Percentiles rank a stretch among this genome's conserved stretches.
Evolutionary conservation across 2,113 vertebrate genomes (phyloP).

Genomic region (Uropsilus gracilis): DNA sequence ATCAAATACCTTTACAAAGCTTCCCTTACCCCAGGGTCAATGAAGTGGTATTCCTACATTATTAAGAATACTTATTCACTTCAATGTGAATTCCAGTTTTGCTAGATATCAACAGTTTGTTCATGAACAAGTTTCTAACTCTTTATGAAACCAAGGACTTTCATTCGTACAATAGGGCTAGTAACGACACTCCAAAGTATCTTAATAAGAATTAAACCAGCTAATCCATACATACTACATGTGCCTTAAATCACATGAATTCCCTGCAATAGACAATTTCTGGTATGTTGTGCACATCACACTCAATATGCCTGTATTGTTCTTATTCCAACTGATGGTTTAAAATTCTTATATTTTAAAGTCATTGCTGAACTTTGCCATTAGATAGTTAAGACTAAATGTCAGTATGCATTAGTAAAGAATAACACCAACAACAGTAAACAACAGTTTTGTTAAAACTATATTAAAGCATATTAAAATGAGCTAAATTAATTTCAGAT

Average conservation of each 20-base stretch:
- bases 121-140: not conserved
- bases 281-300: not conserved
- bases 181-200: not conserved
- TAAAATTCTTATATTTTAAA: slow-evolving; percentile 21
- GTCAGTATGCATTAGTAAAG: not conserved
- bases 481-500: not conserved
- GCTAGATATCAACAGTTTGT: not conserved
- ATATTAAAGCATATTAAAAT: not conserved
- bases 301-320: not conserved
- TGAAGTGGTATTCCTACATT: not conserved
- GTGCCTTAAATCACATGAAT: not conserved
- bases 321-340: not conserved
- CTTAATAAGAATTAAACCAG: not conserved
- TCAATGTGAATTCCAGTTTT: not conserved
- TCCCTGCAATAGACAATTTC: not conserved
- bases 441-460: not conserved
- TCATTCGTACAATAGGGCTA: not conserved
- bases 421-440: not conserved
- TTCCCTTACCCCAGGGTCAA: not conserved
- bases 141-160: not conserved
- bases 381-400: not conserved
- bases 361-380: not conserved
- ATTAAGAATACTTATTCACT: not conserved
- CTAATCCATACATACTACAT: not conserved
- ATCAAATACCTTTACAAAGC: not conserved